Evolutionary conservation across 2,113 vertebrate species (phyloP).

Genomic region (Syrrhaptes paradoxus): DNA sequence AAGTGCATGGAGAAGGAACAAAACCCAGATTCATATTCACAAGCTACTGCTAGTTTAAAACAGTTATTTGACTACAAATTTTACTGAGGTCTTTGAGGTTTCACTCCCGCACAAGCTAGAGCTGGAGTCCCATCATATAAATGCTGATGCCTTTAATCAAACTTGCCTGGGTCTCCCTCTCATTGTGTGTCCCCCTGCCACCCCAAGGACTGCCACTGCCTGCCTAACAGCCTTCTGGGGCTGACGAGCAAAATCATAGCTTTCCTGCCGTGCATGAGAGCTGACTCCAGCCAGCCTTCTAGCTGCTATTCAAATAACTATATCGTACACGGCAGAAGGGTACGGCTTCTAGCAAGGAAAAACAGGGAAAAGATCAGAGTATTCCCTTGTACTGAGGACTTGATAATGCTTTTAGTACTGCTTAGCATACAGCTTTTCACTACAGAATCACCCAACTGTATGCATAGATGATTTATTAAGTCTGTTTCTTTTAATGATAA

Average conservation of each 20-base stretch:
- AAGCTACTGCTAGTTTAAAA: neutral
- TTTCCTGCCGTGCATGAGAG: neutral
- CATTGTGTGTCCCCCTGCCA: accelerated
- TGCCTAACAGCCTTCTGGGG: neutral
- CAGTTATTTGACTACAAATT: neutral
- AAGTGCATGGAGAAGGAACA: neutral
- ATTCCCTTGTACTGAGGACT: neutral
- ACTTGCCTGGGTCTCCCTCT: neutral
- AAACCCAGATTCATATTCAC: neutral
- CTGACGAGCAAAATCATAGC: neutral
- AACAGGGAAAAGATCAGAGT: neutral
- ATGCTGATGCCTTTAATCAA: neutral
- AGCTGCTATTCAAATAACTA: neutral
- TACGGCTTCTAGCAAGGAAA: neutral
- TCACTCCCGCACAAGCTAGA: neutral
- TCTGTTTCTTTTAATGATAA: neutral
- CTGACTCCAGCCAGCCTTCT: neutral
- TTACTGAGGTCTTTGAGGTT: neutral
- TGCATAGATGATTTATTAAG: neutral
- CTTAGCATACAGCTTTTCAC: neutral
- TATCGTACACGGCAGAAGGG: accelerated
- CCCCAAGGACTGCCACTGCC: neutral
- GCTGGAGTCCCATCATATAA: neutral
- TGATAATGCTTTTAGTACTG: neutral
- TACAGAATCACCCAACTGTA: neutral